Percentiles rank a stretch among this genome's conserved stretches.
These are phyloP conservation scores for Austrofundulus limnaeus DNA, from an alignment of 2,113 vertebrate genomes.

Conservation along the genomic window DNA sequence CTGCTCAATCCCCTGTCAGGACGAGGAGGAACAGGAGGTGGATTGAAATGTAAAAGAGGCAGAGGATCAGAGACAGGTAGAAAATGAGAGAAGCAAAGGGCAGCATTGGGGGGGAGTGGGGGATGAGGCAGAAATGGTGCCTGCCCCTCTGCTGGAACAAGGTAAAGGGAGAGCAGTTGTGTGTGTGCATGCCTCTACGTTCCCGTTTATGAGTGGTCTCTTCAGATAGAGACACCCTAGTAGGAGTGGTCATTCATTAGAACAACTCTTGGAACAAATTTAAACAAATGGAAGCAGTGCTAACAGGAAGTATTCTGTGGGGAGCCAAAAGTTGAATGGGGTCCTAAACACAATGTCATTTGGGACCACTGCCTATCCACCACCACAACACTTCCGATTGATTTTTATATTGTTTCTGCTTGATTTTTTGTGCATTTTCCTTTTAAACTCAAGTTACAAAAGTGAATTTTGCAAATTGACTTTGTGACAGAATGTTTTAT, in stretches of 20 bases:
- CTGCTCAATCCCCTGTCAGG: conserved; percentile 49
- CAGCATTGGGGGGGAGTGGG: conserved; percentile 33
- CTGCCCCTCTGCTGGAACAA: background rate
- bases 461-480: too few species aligned
- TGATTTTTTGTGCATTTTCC: too few species aligned
- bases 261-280: conserved; percentile 38
- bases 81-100: conserved; percentile 72
- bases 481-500: too few species aligned
- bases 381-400: too few species aligned
- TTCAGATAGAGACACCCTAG: conserved; percentile 26
- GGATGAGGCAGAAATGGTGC: conserved; percentile 50
- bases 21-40: conserved; percentile 49
- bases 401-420: too few species aligned
- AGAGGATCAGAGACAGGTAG: conserved; percentile 71
- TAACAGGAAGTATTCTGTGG: conserved; percentile 12
- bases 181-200: background rate
- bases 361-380: too few species aligned
- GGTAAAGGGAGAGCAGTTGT: conserved; percentile 1
- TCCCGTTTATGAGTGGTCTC: conserved; percentile 40
- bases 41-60: conserved; percentile 74
- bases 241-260: conserved; percentile 31
- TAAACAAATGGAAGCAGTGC: conserved; percentile 45
- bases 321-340: too few species aligned
- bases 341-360: too few species aligned
- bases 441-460: too few species aligned